A percentile compares a stretch with the other conserved stretches of the same genome.
phyloP scores from a whole-genome alignment of 2,888 invertebrate genomes.

The Xestoiulus laeticollis region DNA sequence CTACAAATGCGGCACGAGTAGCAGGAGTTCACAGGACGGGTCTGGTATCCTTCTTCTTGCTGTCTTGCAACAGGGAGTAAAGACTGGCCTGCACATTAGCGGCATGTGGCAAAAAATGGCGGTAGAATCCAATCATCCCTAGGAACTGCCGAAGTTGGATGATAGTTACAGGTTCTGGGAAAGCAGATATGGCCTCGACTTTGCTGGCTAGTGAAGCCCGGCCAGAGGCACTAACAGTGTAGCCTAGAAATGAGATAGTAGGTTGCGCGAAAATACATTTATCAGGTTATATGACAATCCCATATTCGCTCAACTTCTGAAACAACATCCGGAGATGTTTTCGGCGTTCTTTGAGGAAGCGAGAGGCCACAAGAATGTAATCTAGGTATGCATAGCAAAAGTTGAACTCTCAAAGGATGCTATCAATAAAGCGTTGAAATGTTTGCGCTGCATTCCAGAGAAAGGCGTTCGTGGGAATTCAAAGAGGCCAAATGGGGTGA shows the following conservation, averaged over 20 bases:
- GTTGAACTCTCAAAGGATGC: constrained; percentile 53
- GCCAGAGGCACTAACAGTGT: background rate
- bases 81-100: constrained; percentile 52
- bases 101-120: constrained; percentile 54
- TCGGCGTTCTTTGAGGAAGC: constrained; percentile 60
- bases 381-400: constrained; percentile 53
- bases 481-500: constrained; percentile 38
- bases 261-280: constrained; percentile 23
- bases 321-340: constrained; percentile 58
- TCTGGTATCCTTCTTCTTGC: background rate
- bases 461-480: constrained; percentile 57
- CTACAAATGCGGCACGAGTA: background rate
- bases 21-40: background rate
- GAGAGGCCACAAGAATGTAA: constrained; percentile 57
- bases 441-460: constrained; percentile 58
- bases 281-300: constrained; percentile 16
- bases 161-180: constrained; percentile 37
- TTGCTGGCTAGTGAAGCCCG: background rate
- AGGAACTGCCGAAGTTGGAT: constrained; percentile 50
- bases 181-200: background rate
- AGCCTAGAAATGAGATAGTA: constrained; percentile 1
- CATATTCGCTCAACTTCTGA: background rate
- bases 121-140: too few species aligned
- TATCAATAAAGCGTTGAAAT: constrained; percentile 57
- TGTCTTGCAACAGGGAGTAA: background rate